These are phyloP conservation scores for Gari tellinella DNA, from an alignment of 2,888 invertebrate genomes.

Conservation along the genomic window DNA sequence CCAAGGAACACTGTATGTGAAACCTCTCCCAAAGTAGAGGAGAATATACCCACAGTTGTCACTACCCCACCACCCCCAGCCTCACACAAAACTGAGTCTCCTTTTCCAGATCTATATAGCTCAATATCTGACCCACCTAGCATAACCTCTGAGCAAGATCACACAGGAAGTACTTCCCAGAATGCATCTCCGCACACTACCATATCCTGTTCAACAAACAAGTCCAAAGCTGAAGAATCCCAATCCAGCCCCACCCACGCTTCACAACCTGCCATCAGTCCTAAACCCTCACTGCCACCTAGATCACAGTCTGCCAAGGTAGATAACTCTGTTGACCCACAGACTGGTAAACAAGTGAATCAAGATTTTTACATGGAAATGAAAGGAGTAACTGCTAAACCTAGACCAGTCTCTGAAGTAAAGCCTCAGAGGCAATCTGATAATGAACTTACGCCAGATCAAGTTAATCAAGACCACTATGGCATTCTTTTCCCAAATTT, in stretches of 20 bases:
- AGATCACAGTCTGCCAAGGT: conserved; percentile 15
- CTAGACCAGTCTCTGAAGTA: conserved; percentile 3
- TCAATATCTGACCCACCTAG: no score
- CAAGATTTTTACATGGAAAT: conserved; percentile 50
- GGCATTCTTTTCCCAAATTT: conserved; percentile 55
- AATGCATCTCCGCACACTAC: no score
- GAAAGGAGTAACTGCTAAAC: conserved; percentile 17
- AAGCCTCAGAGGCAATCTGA: neutral
- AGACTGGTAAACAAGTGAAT: conserved; percentile 27
- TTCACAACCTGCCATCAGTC: conserved; percentile 14
- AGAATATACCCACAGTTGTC: no score
- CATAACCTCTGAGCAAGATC: no score
- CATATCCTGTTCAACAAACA: no score
- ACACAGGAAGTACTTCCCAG: no score
- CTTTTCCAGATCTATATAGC: conserved; percentile 3
- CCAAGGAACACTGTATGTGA: neutral
- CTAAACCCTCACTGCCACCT: conserved; percentile 35
- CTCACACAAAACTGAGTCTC: neutral
- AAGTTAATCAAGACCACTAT: conserved; percentile 41
- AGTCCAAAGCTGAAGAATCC: no score
- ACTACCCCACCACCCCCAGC: no score
- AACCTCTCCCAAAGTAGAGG: no score
- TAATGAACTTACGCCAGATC: conserved; percentile 8
- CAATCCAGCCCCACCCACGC: no score
- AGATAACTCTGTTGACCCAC: conserved; percentile 27